Conservation (phyloP, 2,113 vertebrate species). For the Protobothrops mucrosquamatus region DNA sequence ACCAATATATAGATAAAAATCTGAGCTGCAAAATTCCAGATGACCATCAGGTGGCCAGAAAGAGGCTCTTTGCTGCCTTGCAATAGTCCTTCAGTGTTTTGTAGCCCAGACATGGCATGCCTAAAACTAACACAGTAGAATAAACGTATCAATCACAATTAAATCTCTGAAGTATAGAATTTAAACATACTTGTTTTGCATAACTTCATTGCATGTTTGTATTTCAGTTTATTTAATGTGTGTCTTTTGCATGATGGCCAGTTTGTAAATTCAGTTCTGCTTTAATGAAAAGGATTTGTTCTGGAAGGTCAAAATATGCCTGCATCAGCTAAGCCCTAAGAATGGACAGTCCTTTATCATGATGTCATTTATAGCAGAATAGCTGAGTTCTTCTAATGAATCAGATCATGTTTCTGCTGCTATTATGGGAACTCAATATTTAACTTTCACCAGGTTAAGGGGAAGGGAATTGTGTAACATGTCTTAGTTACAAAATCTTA, state of each 20-base stretch:
- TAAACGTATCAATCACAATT: not conserved
- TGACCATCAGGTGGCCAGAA: not conserved
- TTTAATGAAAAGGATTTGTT: not conserved
- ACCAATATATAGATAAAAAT: not conserved
- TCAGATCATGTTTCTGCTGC: slow-evolving; percentile 15
- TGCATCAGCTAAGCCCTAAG: not conserved
- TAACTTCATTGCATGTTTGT: not conserved
- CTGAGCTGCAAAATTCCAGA: not conserved
- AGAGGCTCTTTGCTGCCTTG: not conserved
- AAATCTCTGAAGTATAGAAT: not conserved
- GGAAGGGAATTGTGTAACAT: not conserved
- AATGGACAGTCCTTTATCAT: slow-evolving; percentile 10
- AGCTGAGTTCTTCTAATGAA: not conserved
- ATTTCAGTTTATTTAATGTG: not conserved
- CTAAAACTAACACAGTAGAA: not conserved
- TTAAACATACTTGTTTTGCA: not conserved
- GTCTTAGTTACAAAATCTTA: not conserved
- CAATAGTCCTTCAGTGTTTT: not conserved
- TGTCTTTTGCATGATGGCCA: not conserved
- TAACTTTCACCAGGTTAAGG: not conserved
- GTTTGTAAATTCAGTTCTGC: not conserved
- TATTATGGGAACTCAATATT: not conserved
- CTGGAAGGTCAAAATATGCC: not conserved
- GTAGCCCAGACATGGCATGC: not conserved
- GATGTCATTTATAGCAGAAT: slow-evolving; percentile 12